These are phyloP conservation scores for Cheilosia scutellata DNA, from an alignment of 2,888 invertebrate genomes.

Conservation along the genomic window DNA sequence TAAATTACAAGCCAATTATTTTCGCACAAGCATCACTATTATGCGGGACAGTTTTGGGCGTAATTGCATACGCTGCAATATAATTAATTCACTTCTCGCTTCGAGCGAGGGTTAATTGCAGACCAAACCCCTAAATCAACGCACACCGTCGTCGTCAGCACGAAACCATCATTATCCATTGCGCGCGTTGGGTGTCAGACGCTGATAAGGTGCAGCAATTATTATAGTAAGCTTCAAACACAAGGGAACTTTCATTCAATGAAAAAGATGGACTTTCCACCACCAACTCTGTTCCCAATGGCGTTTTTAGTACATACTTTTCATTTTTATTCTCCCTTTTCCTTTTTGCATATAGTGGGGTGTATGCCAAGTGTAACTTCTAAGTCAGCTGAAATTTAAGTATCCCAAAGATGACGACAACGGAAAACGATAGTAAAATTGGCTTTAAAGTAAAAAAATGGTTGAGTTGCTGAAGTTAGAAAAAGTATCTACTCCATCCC, in stretches of 20 bases:
- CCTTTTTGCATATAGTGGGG: background rate
- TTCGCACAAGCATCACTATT: constrained; percentile 14
- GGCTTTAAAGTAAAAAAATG: constrained; percentile 17
- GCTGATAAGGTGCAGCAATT: constrained; percentile 61
- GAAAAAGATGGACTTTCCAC: background rate
- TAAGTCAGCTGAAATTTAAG: constrained; percentile 59
- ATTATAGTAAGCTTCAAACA: constrained; percentile 20
- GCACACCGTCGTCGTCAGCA: constrained; percentile 44
- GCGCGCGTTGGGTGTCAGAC: constrained; percentile 36
- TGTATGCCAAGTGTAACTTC: background rate
- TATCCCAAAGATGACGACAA: constrained; percentile 20
- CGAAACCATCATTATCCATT: constrained; percentile 47
- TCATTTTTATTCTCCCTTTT: constrained; percentile 14
- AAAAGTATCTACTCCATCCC: background rate
- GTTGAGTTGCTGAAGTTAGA: constrained; percentile 29
- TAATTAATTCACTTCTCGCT: constrained; percentile 49
- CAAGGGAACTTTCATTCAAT: constrained; percentile 13
- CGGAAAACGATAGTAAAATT: constrained; percentile 37
- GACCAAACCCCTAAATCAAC: constrained; percentile 48
- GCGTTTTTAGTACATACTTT: constrained; percentile 25
- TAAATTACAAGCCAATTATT: constrained; percentile 43
- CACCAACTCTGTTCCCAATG: background rate
- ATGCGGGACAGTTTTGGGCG: constrained; percentile 3
- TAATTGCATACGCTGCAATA: constrained; percentile 52
- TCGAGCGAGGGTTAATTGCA: constrained; percentile 41